Percentiles rank a stretch among this genome's conserved stretches.
Evolutionary conservation across 2,888 invertebrate species (phyloP).

Genomic region (Cephus rjabovi): DNA sequence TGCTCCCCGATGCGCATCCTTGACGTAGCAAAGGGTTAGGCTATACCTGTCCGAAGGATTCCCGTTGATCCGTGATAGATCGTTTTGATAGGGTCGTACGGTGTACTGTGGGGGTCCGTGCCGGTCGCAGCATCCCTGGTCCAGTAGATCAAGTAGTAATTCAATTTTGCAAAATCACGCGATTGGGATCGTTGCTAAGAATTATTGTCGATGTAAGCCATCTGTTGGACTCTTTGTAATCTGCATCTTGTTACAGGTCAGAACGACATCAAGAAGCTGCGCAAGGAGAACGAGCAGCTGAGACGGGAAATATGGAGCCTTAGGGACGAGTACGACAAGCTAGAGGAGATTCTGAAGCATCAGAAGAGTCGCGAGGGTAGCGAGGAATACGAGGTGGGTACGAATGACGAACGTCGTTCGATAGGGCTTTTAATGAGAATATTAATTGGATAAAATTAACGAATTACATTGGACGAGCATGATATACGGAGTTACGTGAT

Average conservation of each 20-base stretch:
- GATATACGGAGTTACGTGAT: no score
- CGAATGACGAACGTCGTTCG: neutral
- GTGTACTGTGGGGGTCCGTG: no score
- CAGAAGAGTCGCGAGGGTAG: constrained; percentile 56
- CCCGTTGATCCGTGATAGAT: constrained; percentile 52
- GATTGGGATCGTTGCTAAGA: no score
- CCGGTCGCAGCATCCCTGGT: no score
- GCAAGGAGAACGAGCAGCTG: constrained; percentile 88
- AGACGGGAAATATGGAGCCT: constrained; percentile 88
- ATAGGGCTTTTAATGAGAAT: no score
- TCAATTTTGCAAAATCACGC: no score
- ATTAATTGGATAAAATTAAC: no score
- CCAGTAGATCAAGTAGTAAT: no score
- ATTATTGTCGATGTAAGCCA: no score
- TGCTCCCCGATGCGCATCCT: constrained; percentile 2
- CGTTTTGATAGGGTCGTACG: constrained; percentile 38
- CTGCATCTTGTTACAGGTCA: constrained; percentile 74
- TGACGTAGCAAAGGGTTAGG: constrained; percentile 30
- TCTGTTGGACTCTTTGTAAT: neutral
- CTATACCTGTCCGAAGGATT: constrained; percentile 29
- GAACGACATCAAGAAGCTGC: constrained; percentile 88
- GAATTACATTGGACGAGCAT: no score
- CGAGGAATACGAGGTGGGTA: constrained; percentile 58
- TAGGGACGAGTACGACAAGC: constrained; percentile 88
- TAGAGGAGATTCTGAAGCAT: constrained; percentile 80